These are phyloP conservation scores for Aselliscus stoliczkanus DNA, from an alignment of 2,797 vertebrate species.

Conservation along the genomic window DNA sequence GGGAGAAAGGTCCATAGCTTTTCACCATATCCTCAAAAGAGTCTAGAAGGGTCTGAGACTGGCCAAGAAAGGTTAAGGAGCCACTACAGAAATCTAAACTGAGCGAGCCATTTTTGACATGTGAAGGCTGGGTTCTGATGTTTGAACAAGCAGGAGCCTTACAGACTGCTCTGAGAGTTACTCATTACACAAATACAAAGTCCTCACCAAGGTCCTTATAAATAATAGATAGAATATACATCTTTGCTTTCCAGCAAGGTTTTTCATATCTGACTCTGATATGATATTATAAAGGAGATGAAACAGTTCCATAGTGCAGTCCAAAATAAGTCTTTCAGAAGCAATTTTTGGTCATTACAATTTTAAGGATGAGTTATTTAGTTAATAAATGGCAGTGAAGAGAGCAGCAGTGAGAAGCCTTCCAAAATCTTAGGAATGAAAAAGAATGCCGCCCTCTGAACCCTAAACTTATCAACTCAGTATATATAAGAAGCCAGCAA, in stretches of 20 bases:
- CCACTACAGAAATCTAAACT: not conserved
- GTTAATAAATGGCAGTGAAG: not conserved
- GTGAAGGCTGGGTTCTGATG: not conserved
- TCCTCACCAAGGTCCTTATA: not conserved
- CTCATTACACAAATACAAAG: not conserved
- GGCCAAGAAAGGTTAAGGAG: not conserved
- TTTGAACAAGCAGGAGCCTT: not conserved
- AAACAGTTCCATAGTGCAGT: not conserved
- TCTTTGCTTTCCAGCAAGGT: not conserved
- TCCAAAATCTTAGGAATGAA: not conserved
- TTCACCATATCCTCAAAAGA: not conserved
- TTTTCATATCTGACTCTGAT: not conserved
- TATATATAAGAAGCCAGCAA: not conserved
- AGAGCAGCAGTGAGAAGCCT: not conserved
- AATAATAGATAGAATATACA: constrained; percentile 6
- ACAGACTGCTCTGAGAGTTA: not conserved
- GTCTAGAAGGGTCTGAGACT: not conserved
- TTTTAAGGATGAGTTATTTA: not conserved
- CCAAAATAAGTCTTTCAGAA: not conserved
- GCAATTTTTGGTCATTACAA: not conserved
- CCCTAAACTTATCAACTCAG: not conserved
- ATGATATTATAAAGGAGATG: not conserved
- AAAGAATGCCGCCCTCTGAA: not conserved
- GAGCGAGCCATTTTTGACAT: not conserved
- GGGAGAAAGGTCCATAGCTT: not conserved